Evolutionary conservation across 1,140 invertebrate species (phyloP).

Genomic region (Charaxes varanes): DNA sequence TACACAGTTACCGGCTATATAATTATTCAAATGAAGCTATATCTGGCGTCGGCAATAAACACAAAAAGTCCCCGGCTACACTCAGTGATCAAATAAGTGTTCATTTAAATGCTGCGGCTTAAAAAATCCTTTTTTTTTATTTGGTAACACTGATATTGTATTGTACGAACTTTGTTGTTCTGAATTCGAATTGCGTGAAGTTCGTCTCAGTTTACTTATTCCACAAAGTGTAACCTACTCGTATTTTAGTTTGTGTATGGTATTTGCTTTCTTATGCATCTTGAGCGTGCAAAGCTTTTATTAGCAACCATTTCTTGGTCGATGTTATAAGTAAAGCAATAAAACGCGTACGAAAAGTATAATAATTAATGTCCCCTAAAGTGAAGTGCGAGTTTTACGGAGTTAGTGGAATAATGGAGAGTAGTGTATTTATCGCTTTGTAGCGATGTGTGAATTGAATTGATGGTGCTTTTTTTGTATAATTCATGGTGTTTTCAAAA

Average conservation of each 20-base stretch:
- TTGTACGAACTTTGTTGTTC: neutral
- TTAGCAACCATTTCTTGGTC: constrained; percentile 5
- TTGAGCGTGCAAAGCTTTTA: constrained; percentile 11
- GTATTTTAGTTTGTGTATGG: constrained; percentile 57
- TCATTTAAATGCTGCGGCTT: no score
- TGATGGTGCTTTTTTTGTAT: constrained; percentile 60
- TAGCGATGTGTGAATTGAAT: constrained; percentile 66
- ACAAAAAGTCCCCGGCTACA: no score
- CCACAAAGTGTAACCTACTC: constrained; percentile 38
- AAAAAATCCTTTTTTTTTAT: no score
- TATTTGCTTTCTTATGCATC: constrained; percentile 31
- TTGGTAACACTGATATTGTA: no score
- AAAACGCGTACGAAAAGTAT: constrained; percentile 4
- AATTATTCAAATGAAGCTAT: no score
- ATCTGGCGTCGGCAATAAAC: no score
- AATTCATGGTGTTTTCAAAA: constrained; percentile 69
- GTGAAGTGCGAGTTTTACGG: constrained; percentile 53
- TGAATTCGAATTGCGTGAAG: constrained; percentile 18
- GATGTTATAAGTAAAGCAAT: neutral
- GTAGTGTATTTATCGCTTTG: constrained; percentile 59
- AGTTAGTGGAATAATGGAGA: constrained; percentile 58
- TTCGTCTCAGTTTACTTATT: constrained; percentile 25
- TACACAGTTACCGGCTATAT: no score
- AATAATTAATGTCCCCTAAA: constrained; percentile 43
- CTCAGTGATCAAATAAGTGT: no score